Base-by-base conservation (phyloP, 2,113 vertebrate genomes). In the Hyla sarda region DNA sequence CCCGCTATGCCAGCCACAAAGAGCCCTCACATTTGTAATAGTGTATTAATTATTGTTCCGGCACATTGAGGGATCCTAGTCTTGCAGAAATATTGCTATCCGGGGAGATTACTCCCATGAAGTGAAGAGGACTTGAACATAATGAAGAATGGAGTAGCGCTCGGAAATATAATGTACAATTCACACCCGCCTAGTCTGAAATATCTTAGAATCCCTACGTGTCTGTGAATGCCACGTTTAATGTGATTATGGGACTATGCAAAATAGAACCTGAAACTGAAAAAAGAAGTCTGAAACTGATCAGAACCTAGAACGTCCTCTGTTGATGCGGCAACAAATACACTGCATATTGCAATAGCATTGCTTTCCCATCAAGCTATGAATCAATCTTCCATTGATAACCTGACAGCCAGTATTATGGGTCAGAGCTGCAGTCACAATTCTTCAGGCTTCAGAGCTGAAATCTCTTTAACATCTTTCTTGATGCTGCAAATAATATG, bases 41-140 rank as follows among this genome's bases (percentile, higher is more conserved):
- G 34, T 47, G 17, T 48, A 86, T 86, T 80, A 72, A 86, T 86
- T 80, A 52, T 54, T 81, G 34, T 47, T 78, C 47, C n/a, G 72
- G 47, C 73, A 67, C 30, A 52, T 73, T 84, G 37, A 47, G 17
- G 19, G 25, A 50, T 48, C 62, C 60, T 10, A 76, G 37, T 10
- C 37, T 52, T 52, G 58, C 48, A 67, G 25, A 78, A 84, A 85
- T 76, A 48, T 67, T 47, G 16, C 52, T 78, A 76, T 76, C 28
- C 12, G 23, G 34, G 52, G 72, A 65, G 28, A 28, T 67, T 82
- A 28, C 28, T 30, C 3, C 41, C 11, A 14, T 67, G 21, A 67
- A 32, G n/a, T 50, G n/a, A 45, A 67, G 56, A 48, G 11, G 12
- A 58, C 17, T 11, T 41, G 23, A 41, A 41, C 16, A 45, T 50